Evolutionary conservation across 2,797 vertebrate genomes (phyloP), one percentile per base, ranked within the genome.

Genomic region (Galago senegalensis): DNA sequence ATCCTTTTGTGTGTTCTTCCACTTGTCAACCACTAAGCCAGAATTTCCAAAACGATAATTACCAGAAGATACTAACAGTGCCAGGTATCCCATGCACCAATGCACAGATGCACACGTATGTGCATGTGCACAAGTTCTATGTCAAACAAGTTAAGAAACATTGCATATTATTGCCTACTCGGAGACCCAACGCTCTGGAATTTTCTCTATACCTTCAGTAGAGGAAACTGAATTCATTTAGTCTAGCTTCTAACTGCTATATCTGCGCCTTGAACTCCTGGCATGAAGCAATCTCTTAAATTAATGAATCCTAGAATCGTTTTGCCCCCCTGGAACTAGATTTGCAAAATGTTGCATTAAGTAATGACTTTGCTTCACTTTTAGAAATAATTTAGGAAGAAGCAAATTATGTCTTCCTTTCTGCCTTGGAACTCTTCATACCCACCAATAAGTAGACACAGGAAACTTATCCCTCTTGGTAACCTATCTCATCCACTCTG

Each of bases 381-480:
- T 43, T 82, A 60, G 23, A 89, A 94, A 83, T 76, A 76, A 94
- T 89, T 89, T 76, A 23, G 20, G 21, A 82, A 60, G 29, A 83
- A 67, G 23, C 12, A 72, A 72, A 61, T 72, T 40, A 34, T 67
- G 89, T 87, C 46, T 79, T 70, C 29, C 37, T 8, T 56, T 11
- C 6, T 34, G 23, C 46, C 61, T 65, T 10, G 14, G 3, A 67
- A 34, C 7, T 13, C 25, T n/a, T 34, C 17, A n/a, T 73, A 63
- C 29, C 43, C 60, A 5, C 27, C 58, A 58, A 8, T 13, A 27
- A 89, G 56, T 67, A 9, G 11, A 17, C 27, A 75, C n/a, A 37
- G 27, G 58, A 83, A 67, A 7, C 4, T 20, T 85, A 58, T 49
- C 12, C 8, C 27, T 37, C 20, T 4, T 76, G 14, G 27, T 91